Evolutionary conservation across 2,888 invertebrate species (phyloP).

Genomic region (Drosophila helvetica): DNA sequence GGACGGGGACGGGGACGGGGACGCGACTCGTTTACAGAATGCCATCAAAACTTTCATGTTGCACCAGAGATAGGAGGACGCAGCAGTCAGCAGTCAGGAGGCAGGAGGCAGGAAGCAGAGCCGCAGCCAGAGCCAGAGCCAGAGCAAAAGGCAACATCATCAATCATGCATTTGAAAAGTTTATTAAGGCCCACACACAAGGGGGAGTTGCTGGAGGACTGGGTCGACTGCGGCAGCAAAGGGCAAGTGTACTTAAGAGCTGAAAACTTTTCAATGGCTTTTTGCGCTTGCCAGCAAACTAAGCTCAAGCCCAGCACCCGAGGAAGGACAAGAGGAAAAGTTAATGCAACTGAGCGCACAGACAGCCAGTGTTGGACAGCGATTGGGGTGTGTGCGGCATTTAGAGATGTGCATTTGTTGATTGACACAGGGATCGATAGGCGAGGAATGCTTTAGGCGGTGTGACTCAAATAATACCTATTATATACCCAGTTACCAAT

Average conservation of each 20-base stretch:
- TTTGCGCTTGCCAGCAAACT: slow-evolving; percentile 50
- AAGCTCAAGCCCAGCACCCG: neutral
- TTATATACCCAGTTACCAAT: too few species aligned
- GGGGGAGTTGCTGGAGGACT: neutral
- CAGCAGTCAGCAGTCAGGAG: slow-evolving; percentile 16
- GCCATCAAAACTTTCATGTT: slow-evolving; percentile 57
- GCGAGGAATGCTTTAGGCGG: neutral
- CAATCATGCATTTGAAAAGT: slow-evolving; percentile 75
- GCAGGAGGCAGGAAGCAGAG: neutral
- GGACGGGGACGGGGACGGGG: slow-evolving; percentile 50
- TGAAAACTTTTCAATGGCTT: slow-evolving; percentile 72
- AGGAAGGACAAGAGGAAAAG: slow-evolving; percentile 5
- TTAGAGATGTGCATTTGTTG: slow-evolving; percentile 13
- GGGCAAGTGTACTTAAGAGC: slow-evolving; percentile 66
- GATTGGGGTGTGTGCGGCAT: neutral
- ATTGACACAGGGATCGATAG: slow-evolving; percentile 9
- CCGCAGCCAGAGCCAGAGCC: slow-evolving; percentile 3
- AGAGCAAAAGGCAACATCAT: slow-evolving; percentile 59
- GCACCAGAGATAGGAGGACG: slow-evolving; percentile 20
- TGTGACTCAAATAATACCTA: too few species aligned
- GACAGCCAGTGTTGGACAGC: neutral
- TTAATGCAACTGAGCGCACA: neutral
- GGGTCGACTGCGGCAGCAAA: slow-evolving; percentile 15
- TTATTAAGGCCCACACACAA: slow-evolving; percentile 57
- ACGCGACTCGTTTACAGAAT: slow-evolving; percentile 67